These are phyloP conservation scores for Meteorus cinctellus DNA, from an alignment of 2,888 invertebrate species.

Conservation along the genomic window DNA sequence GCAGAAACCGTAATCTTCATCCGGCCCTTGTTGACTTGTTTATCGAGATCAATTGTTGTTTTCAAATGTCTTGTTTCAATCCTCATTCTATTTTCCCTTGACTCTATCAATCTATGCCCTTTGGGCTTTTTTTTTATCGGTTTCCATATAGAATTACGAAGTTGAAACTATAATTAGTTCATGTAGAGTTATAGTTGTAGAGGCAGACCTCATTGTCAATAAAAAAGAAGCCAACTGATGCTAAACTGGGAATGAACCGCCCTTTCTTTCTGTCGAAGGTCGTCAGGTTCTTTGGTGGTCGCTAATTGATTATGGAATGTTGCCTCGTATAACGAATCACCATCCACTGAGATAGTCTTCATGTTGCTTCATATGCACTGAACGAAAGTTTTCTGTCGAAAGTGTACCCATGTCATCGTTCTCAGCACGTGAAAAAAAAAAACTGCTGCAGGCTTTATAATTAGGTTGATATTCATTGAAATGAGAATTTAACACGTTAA, in stretches of 20 bases:
- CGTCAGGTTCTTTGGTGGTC: slow-evolving; percentile 64
- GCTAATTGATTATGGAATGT: slow-evolving; percentile 65
- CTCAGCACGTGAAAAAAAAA: background rate
- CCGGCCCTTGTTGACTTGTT: too few species aligned
- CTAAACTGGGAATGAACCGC: background rate
- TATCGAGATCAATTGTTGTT: too few species aligned
- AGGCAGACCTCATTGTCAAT: background rate
- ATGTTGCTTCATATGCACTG: background rate
- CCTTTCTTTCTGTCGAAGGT: slow-evolving; percentile 61
- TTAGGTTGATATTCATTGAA: background rate
- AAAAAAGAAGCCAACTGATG: slow-evolving; percentile 10
- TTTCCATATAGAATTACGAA: background rate
- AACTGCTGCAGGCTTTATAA: background rate
- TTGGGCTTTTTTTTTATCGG: slow-evolving; percentile 2
- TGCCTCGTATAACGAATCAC: slow-evolving; percentile 22
- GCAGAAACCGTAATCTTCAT: too few species aligned
- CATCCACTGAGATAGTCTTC: background rate
- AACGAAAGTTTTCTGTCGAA: background rate
- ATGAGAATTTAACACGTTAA: background rate
- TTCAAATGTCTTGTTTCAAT: too few species aligned
- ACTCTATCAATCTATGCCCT: too few species aligned
- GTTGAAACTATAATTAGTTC: slow-evolving; percentile 11
- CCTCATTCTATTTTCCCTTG: too few species aligned
- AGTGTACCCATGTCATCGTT: background rate
- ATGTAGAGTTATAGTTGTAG: background rate